Evolutionary conservation across 2,797 vertebrate genomes (phyloP).

Genomic region (Hylomyscus alleni): DNA sequence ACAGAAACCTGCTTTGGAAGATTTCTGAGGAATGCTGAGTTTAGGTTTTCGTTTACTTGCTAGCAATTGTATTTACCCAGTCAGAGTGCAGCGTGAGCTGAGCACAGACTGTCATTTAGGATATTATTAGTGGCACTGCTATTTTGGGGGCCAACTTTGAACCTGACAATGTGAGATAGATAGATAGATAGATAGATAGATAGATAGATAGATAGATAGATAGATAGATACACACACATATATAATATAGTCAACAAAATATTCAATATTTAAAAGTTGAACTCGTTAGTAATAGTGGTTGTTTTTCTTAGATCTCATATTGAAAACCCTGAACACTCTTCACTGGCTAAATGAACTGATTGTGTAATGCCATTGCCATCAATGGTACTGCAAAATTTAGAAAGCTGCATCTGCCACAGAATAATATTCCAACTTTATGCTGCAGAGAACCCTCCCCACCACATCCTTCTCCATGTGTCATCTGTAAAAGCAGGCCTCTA

Average conservation of each 20-base stretch:
- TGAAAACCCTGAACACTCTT: not conserved
- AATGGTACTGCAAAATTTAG: not conserved
- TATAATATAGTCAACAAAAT: not conserved
- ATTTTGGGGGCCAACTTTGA: not conserved
- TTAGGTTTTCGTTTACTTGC: not conserved
- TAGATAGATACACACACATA: not conserved
- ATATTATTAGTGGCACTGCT: not conserved
- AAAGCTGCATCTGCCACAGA: not conserved
- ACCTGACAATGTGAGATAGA: not conserved
- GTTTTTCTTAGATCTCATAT: not conserved
- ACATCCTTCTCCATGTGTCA: not conserved
- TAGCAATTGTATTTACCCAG: not conserved
- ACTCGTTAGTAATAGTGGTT: slow-evolving; percentile 13
- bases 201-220: no score
- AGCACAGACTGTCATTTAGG: not conserved
- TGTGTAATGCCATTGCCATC: not conserved
- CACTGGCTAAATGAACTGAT: not conserved
- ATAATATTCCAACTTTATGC: not conserved
- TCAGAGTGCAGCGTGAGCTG: not conserved
- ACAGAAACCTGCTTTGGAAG: not conserved
- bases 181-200: no score
- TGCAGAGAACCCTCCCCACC: not conserved
- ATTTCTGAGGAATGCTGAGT: not conserved
- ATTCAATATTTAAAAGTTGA: slow-evolving; percentile 16
- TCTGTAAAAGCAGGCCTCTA: not conserved